These are phyloP conservation scores for Parnassius mnemosyne DNA, from an alignment of 2,888 invertebrate species.

Conservation along the genomic window DNA sequence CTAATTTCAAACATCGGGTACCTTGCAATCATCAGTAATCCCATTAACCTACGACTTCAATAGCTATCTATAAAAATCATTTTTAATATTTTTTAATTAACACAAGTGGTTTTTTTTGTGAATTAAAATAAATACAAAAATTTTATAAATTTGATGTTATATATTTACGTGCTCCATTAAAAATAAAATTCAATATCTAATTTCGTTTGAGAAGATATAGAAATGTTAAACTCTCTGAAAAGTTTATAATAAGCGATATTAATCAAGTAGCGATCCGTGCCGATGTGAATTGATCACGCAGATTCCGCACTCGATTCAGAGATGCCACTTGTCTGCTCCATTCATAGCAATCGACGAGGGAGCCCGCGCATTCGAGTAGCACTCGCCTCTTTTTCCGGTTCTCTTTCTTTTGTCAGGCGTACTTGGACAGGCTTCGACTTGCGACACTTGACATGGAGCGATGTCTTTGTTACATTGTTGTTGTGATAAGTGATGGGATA, in stretches of 20 bases:
- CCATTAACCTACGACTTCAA: no score
- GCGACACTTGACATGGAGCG: conserved; percentile 61
- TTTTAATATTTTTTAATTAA: no score
- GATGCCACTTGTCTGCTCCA: conserved; percentile 53
- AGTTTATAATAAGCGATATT: conserved; percentile 48
- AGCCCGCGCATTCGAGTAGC: conserved; percentile 56
- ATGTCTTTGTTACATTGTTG: conserved; percentile 70
- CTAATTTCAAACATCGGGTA: no score
- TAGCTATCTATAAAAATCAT: no score
- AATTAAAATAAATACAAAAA: no score
- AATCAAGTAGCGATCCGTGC: conserved; percentile 50
- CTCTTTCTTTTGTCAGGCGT: conserved; percentile 68
- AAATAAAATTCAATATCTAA: neutral
- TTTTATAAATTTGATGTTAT: no score
- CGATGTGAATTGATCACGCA: conserved; percentile 75
- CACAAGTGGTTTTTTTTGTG: no score
- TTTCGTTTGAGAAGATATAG: neutral
- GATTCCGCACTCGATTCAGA: conserved; percentile 48
- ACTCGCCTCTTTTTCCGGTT: conserved; percentile 74
- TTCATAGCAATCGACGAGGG: conserved; percentile 62
- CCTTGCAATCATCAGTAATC: no score
- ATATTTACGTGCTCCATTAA: neutral
- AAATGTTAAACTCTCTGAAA: conserved; percentile 36
- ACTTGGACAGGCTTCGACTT: conserved; percentile 52
- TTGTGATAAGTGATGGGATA: conserved; percentile 59